Evolutionary conservation across 2,113 vertebrate species (phyloP), one percentile per base, ranked within the genome.

Genomic region (Danionella cerebrum): DNA sequence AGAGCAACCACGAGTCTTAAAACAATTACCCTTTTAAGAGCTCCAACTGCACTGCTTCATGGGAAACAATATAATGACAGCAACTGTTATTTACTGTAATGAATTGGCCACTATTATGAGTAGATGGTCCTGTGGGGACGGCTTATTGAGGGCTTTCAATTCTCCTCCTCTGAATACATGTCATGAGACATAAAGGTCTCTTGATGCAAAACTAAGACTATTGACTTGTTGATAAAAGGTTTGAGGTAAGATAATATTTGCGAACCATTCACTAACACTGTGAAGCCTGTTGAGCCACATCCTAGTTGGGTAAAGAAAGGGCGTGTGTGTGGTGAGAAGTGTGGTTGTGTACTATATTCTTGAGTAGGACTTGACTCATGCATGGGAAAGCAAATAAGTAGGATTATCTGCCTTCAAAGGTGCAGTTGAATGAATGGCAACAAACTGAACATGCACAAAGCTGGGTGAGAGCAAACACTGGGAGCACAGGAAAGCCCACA

Each of bases 161-260:
- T 67, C 71, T 10, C 71, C 36, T 66, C 69, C 66, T 38, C 67
- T 87, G 80, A 86, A 86, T 86, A 74, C 77, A 84, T 80, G 82
- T 83, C 85, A 84, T 74, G 52, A 48, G 51, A 72, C 73, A 86
- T 84, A 84, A 86, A 86, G 79, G 72, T 19, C 73, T 80, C 80
- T 83, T 79, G 73, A 72, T 81, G 80, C 72, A 80, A 75, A 71
- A 77, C 78, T 75, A 76, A 79, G 73, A 82, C 78, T 83, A 80
- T 79, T 78, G 76, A 76, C 80, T 79, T 75, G 77, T 72, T 73
- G 74, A 84, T 82, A 83, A 80, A 77, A 63, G 71, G 83, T 71
- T 67, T 65, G 72, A 24, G 60, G 74, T 78, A 79, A 85, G 84
- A 88, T 88, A 83, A 85, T 88, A 86, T 89, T 88, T 84, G 85